These are phyloP conservation scores for Plutomurus gul DNA, from an alignment of 1,140 invertebrate species.

Conservation along the genomic window DNA sequence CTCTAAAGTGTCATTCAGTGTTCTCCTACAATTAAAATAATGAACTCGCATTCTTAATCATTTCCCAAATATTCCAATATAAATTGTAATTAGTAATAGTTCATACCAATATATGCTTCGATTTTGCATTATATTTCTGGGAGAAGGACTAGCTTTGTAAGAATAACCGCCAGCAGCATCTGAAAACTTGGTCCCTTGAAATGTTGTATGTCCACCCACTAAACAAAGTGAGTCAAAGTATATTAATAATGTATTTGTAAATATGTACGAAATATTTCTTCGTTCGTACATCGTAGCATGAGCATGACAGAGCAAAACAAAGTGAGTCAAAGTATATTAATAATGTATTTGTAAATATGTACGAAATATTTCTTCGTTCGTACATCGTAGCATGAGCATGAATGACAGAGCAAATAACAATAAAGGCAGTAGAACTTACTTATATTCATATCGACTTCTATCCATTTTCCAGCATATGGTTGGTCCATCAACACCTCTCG, in stretches of 20 bases:
- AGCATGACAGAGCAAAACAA: no score
- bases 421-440: slow-evolving; percentile 42
- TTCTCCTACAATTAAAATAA: slow-evolving; percentile 40
- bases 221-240: neutral
- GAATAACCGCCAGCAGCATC: slow-evolving; percentile 52
- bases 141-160: slow-evolving; percentile 39
- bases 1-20: slow-evolving; percentile 50
- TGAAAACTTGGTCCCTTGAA: slow-evolving; percentile 53
- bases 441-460: slow-evolving; percentile 48
- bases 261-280: no score
- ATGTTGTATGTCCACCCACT: slow-evolving; percentile 52
- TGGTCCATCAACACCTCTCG: slow-evolving; percentile 51
- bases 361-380: no score
- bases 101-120: slow-evolving; percentile 48
- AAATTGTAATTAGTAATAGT: neutral
- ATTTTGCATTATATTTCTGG: slow-evolving; percentile 44
- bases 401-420: slow-evolving; percentile 32
- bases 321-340: neutral
- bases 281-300: no score
- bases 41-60: neutral
- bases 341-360: neutral
- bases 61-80: neutral
- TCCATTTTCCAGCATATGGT: slow-evolving; percentile 49
- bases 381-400: no score
- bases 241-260: neutral